These are phyloP conservation scores for Baryphthengus martii DNA, from an alignment of 2,113 vertebrate genomes.

Conservation along the genomic window DNA sequence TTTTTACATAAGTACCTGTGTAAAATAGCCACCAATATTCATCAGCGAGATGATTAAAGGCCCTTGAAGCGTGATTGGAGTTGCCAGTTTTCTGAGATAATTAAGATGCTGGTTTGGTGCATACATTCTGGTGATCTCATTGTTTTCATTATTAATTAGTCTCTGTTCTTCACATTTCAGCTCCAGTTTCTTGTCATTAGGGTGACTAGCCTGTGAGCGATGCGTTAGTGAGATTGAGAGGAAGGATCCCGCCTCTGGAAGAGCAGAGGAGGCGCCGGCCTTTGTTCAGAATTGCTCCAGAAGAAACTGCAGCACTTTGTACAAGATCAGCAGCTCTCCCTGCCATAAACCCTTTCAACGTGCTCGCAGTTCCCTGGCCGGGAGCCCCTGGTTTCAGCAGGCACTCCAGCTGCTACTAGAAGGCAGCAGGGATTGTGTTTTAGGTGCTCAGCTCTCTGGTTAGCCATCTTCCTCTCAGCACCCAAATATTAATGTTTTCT, in stretches of 20 bases:
- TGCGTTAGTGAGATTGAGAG: not conserved
- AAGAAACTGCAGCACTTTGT: not conserved
- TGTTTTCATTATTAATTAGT: constrained; percentile 63
- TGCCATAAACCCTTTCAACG: not conserved
- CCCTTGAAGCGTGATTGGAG: constrained; percentile 6
- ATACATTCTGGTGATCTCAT: constrained; percentile 42
- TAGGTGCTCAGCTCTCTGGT: not conserved
- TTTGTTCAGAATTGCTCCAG: constrained; percentile 11
- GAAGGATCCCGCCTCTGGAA: not conserved
- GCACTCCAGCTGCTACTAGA: not conserved
- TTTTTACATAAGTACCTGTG: not conserved
- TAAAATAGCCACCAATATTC: not conserved
- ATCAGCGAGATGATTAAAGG: constrained; percentile 40
- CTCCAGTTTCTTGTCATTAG: constrained; percentile 56
- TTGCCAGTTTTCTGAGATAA: constrained; percentile 40
- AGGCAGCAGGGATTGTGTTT: not conserved
- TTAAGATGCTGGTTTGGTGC: constrained; percentile 8
- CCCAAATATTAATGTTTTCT: not conserved
- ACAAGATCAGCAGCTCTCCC: not conserved
- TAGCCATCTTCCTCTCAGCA: not conserved
- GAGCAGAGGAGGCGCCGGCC: not conserved
- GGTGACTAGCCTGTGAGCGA: not conserved
- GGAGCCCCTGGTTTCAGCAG: not conserved
- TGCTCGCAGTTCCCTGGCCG: not conserved
- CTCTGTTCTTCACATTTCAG: constrained; percentile 35